Base-by-base conservation (phyloP, 2,113 vertebrate genomes). In the Scomber colias region DNA sequence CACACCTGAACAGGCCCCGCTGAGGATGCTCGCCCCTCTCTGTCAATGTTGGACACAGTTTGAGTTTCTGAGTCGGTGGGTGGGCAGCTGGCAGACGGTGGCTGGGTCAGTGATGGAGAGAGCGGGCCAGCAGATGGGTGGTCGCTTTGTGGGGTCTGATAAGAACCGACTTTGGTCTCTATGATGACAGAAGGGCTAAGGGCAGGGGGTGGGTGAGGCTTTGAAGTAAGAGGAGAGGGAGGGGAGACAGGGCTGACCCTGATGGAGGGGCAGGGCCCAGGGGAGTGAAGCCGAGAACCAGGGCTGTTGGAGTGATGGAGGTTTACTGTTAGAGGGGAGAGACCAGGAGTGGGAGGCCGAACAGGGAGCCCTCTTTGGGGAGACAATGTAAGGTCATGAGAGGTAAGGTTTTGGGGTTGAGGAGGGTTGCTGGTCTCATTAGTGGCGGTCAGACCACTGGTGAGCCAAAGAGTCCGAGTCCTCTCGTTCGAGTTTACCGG, bases 301-400 rank as follows among this genome's bases (percentile, higher is more conserved):
- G 90, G 86, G 70, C 83, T 90, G 54, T 21, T 75, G 66, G 83
- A 76, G 21, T 48, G 77, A 40, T 87, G 84, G 53, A 90, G 65
- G 76, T 90, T 91, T 13, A 92, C 90, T 0, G 89, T 92, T 2
- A 94, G 49, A 30, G 92, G 93, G 7, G 90, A 93, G 11, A 92
- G 87, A 55, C 89, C 93, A 2, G 92, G 92, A 51, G 91, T 92
- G 3, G 90, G 89, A 17, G 93, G 92, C 6, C 92, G 75, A 16
- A 80, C 80, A 0, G 86, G 88, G 54, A 90, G 76, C 53, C 10
- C 81, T 74, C 74, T 87, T 64, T 65, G 85, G 24, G 79, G 68
- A 12, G 83, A 86, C 10, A 30, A n/a, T 6, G 60, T 21, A 3
- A 59, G 55, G 10, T 77, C 77, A 9, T 53, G 65, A 48, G 61